These are phyloP conservation scores for Dorcus hopei DNA, from an alignment of 2,888 invertebrate species.

Conservation along the genomic window DNA sequence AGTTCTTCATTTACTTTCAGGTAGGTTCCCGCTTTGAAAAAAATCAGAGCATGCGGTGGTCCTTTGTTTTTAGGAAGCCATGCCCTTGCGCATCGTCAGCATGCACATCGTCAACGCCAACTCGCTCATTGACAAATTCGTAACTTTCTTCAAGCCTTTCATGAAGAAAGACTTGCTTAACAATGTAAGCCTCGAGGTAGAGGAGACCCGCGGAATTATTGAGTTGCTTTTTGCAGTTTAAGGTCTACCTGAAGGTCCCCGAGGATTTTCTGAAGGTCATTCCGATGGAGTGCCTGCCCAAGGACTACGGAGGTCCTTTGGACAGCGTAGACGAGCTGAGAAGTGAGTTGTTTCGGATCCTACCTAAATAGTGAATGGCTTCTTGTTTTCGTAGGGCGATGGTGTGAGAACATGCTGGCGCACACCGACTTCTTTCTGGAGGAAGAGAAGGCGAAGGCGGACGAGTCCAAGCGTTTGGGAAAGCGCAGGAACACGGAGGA, in stretches of 20 bases:
- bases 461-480: slow-evolving; percentile 58
- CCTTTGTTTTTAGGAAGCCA: slow-evolving; percentile 55
- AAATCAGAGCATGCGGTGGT: not conserved
- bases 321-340: slow-evolving; percentile 3
- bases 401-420: no score
- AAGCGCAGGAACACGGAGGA: slow-evolving; percentile 60
- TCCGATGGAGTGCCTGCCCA: slow-evolving; percentile 17
- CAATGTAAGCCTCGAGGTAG: slow-evolving; percentile 38
- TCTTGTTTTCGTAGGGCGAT: no score
- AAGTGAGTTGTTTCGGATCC: not conserved
- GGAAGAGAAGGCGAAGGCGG: slow-evolving; percentile 55
- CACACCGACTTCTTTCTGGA: slow-evolving; percentile 44
- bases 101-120: slow-evolving; percentile 68
- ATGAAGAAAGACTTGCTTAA: slow-evolving; percentile 62
- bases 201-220: no score
- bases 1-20: slow-evolving; percentile 65
- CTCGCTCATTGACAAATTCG: slow-evolving; percentile 64
- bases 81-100: slow-evolving; percentile 62
- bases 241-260: no score
- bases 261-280: slow-evolving; percentile 3
- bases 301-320: slow-evolving; percentile 16
- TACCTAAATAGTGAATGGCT: no score
- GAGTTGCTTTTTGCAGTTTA: no score
- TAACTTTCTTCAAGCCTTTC: slow-evolving; percentile 66
- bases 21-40: slow-evolving; percentile 27